Evolutionary conservation across 2,888 invertebrate genomes (phyloP).

Genomic region (Lasioglossum calceatum): DNA sequence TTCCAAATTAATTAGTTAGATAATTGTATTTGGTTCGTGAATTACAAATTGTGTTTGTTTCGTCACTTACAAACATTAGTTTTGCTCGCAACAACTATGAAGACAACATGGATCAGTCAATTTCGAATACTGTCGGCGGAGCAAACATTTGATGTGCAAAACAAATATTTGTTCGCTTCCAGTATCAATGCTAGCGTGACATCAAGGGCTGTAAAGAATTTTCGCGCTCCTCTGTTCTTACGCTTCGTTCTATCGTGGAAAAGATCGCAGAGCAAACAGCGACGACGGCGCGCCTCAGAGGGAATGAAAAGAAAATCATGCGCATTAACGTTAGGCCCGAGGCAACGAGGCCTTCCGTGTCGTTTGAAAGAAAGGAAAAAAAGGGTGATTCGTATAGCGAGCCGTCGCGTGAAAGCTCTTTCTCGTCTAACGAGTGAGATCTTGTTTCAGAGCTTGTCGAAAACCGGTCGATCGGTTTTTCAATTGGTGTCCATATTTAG

Average conservation of each 20-base stretch:
- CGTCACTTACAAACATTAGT: background rate
- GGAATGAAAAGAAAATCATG: conserved; percentile 61
- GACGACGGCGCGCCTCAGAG: conserved; percentile 32
- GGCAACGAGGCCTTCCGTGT: conserved; percentile 49
- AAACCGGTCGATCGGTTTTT: conserved; percentile 35
- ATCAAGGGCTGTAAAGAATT: background rate
- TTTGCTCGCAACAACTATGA: background rate
- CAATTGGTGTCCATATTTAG: conserved; percentile 4
- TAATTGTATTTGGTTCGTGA: background rate
- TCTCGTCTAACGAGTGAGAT: conserved; percentile 53
- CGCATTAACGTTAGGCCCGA: conserved; percentile 55
- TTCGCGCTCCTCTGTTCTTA: background rate
- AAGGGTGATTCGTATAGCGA: conserved; percentile 32
- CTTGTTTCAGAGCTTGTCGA: conserved; percentile 28
- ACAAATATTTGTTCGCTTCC: background rate
- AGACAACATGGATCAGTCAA: background rate
- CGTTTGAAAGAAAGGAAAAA: conserved; percentile 38
- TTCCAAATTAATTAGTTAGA: background rate
- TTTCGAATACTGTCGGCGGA: background rate
- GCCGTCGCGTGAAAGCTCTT: conserved; percentile 31
- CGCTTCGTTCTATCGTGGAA: conserved; percentile 35
- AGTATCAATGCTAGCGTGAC: background rate
- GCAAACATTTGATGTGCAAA: background rate
- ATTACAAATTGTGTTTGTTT: too few relatives aligned
- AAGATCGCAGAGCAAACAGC: conserved; percentile 54